Evolutionary conservation across 2,113 vertebrate genomes (phyloP).

Genomic region (Acanthisitta chloris): DNA sequence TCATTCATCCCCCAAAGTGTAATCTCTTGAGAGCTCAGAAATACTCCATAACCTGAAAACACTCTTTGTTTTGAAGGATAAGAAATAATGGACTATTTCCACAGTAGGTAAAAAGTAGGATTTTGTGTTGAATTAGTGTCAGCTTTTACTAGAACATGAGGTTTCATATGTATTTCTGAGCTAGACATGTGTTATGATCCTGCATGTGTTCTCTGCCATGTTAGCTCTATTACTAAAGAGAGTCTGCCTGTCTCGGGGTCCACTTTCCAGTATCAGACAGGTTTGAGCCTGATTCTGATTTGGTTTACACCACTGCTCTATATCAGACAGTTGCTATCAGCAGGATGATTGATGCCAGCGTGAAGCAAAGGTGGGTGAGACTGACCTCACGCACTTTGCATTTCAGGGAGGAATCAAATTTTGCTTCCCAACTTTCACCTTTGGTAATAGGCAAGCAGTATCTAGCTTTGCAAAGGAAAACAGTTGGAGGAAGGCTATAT

Average conservation of each 20-base stretch:
- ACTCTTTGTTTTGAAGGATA: slow-evolving; percentile 35
- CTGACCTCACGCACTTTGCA: neutral
- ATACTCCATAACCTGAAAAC: slow-evolving; percentile 10
- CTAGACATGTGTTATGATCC: neutral
- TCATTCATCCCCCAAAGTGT: slow-evolving; percentile 21
- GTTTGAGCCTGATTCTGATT: neutral
- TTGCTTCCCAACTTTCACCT: slow-evolving; percentile 14
- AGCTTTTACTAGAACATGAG: slow-evolving; percentile 14
- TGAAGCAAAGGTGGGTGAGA: neutral
- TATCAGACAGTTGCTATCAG: neutral
- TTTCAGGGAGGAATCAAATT: neutral
- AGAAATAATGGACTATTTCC: slow-evolving; percentile 31
- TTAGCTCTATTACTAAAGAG: neutral
- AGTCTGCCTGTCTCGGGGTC: neutral
- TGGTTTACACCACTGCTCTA: neutral
- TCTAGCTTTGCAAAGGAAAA: neutral
- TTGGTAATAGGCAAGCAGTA: neutral
- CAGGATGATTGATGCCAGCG: neutral
- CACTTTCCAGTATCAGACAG: neutral
- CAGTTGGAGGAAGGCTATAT: neutral
- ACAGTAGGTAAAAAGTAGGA: slow-evolving; percentile 2
- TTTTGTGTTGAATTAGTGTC: slow-evolving; percentile 36
- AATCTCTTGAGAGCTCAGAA: slow-evolving; percentile 37
- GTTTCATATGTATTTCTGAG: slow-evolving; percentile 6
- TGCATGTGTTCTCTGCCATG: neutral